Evolutionary conservation across 2,113 vertebrate species (phyloP), one percentile per base, ranked within the genome.

Genomic region (Melanerpes formicivorus): DNA sequence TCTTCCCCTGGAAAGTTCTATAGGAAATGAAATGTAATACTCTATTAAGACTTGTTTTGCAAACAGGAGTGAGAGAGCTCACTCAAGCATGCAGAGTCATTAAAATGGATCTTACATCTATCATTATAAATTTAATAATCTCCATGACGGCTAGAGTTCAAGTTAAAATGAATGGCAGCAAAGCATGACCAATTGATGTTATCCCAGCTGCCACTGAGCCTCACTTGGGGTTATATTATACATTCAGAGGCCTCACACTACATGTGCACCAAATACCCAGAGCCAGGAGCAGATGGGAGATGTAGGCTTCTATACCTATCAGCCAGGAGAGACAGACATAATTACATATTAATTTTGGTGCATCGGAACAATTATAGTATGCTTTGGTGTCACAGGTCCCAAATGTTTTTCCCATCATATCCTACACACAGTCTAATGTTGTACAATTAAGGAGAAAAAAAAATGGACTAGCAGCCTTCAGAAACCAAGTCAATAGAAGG

Each of bases 91-190:
- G 77, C 95, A 77, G 95, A 97, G 96, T 95, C 97, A 98, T 97
- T 98, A 97, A 98, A 98, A 97, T 97, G 94, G 97, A 97, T 97
- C 97, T 95, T 97, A 97, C 96, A 97, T 97, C 96, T 97, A 98
- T 98, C 97, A 98, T 97, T 97, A 98, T 97, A 97, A 98, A 98
- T 98, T 97, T 98, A 98, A 98, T 98, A 98, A 98, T 98, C 97
- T 96, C 98, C 97, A 97, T 98, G 97, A 98, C 96, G 87, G 97
- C 95, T 97, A 95, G 97, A 97, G 97, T 98, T 98, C 97, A 98
- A 97, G 97, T 98, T 98, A 98, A 98, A 98, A 98, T 97, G 97
- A 97, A 97, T 96, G 97, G 97, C 98, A 98, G 97, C 97, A 98
- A 97, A 98, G 97, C 98, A 97, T 97, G 96, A 98, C 97, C 98